These are phyloP conservation scores for Actinia equina DNA, from an alignment of 64 coral and sea anemone species.

Conservation along the genomic window DNA sequence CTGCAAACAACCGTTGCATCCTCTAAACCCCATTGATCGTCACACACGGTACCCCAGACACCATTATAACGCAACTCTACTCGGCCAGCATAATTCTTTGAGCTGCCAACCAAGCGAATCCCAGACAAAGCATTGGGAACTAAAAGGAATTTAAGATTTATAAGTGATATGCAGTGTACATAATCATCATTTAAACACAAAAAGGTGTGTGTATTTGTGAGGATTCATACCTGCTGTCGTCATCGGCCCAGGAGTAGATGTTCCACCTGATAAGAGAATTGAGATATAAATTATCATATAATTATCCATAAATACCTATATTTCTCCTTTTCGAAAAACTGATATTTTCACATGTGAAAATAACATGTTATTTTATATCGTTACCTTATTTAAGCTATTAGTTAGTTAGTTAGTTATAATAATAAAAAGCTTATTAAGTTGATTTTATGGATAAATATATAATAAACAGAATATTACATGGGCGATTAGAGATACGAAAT, in stretches of 20 bases:
- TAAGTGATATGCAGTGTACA: neutral
- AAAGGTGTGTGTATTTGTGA: neutral
- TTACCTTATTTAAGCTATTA: too few relatives aligned
- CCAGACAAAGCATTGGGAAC: neutral
- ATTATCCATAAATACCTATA: too few relatives aligned
- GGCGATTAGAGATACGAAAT: too few relatives aligned
- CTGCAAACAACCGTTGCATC: slow-evolving; percentile 29
- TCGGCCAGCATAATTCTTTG: slow-evolving; percentile 8
- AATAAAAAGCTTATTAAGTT: too few relatives aligned
- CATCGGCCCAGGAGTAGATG: neutral
- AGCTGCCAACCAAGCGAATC: slow-evolving; percentile 23
- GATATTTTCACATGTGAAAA: too few relatives aligned
- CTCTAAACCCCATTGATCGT: neutral
- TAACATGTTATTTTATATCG: too few relatives aligned
- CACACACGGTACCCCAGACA: slow-evolving; percentile 34
- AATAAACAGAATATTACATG: too few relatives aligned
- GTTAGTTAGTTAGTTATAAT: too few relatives aligned
- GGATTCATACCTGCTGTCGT: neutral
- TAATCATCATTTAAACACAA: neutral
- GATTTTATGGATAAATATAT: too few relatives aligned
- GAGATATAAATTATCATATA: too few relatives aligned
- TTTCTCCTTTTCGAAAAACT: too few relatives aligned
- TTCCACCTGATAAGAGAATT: neutral
- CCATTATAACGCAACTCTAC: slow-evolving; percentile 29
- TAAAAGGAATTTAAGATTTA: neutral